phyloP scores from a whole-genome alignment of 2,888 invertebrate species.

The Andricus curvator region DNA sequence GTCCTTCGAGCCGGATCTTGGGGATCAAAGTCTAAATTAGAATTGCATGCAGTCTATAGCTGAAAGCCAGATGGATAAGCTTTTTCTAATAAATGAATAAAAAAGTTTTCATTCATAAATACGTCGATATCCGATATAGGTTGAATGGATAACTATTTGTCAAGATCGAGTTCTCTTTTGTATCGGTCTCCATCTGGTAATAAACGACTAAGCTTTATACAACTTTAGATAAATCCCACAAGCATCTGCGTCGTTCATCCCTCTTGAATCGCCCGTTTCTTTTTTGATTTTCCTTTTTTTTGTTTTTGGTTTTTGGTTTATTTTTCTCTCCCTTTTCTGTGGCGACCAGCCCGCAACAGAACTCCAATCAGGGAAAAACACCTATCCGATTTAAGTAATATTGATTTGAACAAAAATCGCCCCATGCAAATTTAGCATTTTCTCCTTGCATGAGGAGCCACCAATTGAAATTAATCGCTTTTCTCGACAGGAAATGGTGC shows the following conservation, averaged over 20 bases:
- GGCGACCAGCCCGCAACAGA: background rate
- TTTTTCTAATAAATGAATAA: background rate
- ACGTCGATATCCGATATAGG: background rate
- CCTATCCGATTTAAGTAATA: constrained; percentile 57
- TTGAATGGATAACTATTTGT: constrained; percentile 54
- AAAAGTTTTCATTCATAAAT: constrained; percentile 12
- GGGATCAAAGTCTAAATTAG: background rate
- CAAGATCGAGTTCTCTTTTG: constrained; percentile 44
- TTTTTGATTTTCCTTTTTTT: constrained; percentile 17
- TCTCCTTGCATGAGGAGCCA: constrained; percentile 21
- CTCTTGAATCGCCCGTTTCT: background rate
- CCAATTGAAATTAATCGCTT: constrained; percentile 2
- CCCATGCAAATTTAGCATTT: constrained; percentile 45
- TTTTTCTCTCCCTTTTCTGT: constrained; percentile 26
- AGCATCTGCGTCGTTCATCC: constrained; percentile 34
- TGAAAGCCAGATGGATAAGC: background rate
- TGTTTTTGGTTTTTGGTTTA: background rate
- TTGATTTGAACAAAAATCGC: constrained; percentile 57
- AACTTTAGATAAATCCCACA: constrained; percentile 47
- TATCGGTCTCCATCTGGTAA: constrained; percentile 46
- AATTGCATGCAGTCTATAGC: background rate
- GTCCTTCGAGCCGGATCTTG: background rate
- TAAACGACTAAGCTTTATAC: constrained; percentile 56
- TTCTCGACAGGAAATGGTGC: background rate
- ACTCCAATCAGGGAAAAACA: constrained; percentile 41